These are phyloP conservation scores for Muricea muricata DNA, from an alignment of 92 coral and sea anemone genomes.

Conservation along the genomic window DNA sequence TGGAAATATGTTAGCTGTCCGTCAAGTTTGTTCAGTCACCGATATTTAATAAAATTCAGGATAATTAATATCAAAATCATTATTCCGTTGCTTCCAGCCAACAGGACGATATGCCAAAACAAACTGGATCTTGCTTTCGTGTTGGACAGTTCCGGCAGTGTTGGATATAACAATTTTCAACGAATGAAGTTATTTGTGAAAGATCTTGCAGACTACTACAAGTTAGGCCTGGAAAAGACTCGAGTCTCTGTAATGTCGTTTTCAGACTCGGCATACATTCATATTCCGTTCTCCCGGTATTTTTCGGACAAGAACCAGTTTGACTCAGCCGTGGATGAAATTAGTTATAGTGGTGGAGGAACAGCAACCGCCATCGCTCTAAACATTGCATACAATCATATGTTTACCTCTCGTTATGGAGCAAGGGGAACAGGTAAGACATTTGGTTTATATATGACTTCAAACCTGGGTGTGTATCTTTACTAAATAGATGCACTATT, in stretches of 20 bases:
- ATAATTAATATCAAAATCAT: background rate
- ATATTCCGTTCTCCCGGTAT: background rate
- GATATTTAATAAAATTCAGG: too few species aligned
- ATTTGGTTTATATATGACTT: too few species aligned
- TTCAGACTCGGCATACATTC: background rate
- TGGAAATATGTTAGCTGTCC: too few species aligned
- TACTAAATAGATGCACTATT: too few species aligned
- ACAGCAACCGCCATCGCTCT: constrained; percentile 25
- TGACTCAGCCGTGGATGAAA: constrained; percentile 1
- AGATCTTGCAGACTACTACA: constrained; percentile 1
- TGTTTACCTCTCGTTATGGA: constrained; percentile 23
- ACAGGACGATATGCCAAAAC: background rate
- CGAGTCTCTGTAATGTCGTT: constrained; percentile 39
- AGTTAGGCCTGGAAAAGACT: constrained; percentile 6
- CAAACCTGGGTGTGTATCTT: too few species aligned
- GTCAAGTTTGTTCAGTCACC: too few species aligned
- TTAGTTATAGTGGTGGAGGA: constrained; percentile 2
- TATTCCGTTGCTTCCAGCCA: background rate
- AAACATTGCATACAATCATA: constrained; percentile 11
- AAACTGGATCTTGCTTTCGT: constrained; percentile 33
- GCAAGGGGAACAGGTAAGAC: constrained; percentile 31
- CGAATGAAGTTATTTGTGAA: constrained; percentile 17
- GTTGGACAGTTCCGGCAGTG: constrained; percentile 30
- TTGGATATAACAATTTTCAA: background rate
- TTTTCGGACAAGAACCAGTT: background rate